Conservation (phyloP, 2,113 vertebrate species). For the Laticauda colubrina region DNA sequence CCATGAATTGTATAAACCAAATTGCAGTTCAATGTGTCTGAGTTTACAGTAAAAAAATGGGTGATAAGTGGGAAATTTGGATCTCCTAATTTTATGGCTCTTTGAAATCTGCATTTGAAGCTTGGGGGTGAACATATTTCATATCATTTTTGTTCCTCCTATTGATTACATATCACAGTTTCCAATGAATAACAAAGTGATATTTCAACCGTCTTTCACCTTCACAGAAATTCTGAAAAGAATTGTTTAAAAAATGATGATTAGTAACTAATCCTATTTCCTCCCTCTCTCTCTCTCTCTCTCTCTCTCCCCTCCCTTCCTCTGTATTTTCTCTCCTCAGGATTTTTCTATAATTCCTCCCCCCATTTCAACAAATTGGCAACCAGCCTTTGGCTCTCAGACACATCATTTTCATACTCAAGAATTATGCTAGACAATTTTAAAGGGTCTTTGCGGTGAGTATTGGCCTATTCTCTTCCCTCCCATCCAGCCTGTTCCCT, state of each 20-base stretch:
- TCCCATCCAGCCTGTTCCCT: too few species aligned
- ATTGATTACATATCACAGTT: background rate
- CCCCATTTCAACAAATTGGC: constrained; percentile 30
- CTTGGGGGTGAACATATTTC: background rate
- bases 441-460: constrained; percentile 70
- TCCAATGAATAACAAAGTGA: background rate
- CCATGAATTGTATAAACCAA: background rate
- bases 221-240: constrained; percentile 4
- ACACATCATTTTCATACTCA: constrained; percentile 35
- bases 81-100: background rate
- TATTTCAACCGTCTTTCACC: background rate
- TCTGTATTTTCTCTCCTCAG: constrained; percentile 36
- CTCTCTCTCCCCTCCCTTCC: too few species aligned
- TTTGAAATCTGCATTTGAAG: background rate
- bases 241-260: background rate
- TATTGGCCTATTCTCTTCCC: background rate
- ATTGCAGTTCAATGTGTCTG: background rate
- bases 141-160: background rate
- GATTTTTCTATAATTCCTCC: constrained; percentile 36
- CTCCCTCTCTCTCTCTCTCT: background rate
- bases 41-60: background rate
- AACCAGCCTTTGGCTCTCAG: constrained; percentile 40
- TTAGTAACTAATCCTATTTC: background rate
- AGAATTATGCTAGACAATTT: constrained; percentile 67
- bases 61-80: background rate